Evolutionary conservation across 1,140 invertebrate species (phyloP).

Genomic region (Drosophila suzukii): DNA sequence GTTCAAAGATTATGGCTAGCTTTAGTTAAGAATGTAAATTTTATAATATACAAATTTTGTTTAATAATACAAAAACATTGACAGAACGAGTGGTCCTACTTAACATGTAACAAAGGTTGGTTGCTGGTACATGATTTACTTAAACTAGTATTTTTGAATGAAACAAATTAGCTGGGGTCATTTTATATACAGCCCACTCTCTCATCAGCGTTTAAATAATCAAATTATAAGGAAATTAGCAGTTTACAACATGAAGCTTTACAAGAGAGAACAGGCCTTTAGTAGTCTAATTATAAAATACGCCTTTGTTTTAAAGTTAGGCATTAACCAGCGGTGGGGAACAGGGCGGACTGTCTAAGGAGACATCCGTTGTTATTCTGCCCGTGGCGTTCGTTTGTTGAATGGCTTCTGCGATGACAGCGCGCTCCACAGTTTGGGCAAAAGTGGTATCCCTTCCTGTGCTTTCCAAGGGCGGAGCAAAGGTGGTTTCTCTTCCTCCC

Average conservation of each 20-base stretch:
- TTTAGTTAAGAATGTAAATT: conserved; percentile 44
- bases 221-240: not conserved
- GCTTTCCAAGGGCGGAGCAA: conserved; percentile 59
- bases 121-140: too few species aligned
- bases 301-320: not conserved
- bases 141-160: too few species aligned
- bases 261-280: not conserved
- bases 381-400: not conserved
- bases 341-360: conserved; percentile 1
- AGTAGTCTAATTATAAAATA: conserved; percentile 10
- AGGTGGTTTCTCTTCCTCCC: conserved; percentile 46
- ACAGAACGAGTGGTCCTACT: not conserved
- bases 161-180: too few species aligned
- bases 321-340: conserved; percentile 12
- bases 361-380: not conserved
- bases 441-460: conserved; percentile 52
- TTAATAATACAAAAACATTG: conserved; percentile 22
- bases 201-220: not conserved
- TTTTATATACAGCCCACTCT: not conserved
- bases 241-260: not conserved
- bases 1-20: conserved; percentile 56
- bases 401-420: conserved; percentile 6
- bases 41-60: conserved; percentile 17
- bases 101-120: not conserved
- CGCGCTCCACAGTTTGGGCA: conserved; percentile 42